Conservation (phyloP, 2,888 invertebrate species). For the Glaucopsyche alexis region DNA sequence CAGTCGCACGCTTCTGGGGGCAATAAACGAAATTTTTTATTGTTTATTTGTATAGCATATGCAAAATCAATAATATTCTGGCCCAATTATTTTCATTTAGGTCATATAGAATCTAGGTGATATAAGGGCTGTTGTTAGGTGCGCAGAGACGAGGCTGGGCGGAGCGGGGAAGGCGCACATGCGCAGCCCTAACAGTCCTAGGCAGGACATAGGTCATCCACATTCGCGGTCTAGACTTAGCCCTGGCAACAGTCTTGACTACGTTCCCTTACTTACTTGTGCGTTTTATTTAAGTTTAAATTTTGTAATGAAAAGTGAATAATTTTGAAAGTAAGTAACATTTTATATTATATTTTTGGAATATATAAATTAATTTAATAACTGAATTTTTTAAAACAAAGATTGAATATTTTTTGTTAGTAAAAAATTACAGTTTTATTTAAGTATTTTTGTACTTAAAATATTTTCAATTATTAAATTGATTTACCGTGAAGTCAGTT, state of each 20-base stretch:
- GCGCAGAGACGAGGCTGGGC: not conserved
- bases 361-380: not conserved
- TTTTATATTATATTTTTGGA: not conserved
- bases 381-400: too few relatives aligned
- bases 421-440: too few relatives aligned
- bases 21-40: not conserved
- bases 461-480: too few relatives aligned
- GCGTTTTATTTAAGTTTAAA: not conserved
- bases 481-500: too few relatives aligned
- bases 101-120: slow-evolving; percentile 11
- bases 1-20: not conserved
- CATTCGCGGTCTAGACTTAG: not conserved
- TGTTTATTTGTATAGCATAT: not conserved
- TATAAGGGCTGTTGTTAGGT: not conserved
- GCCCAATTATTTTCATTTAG: not conserved
- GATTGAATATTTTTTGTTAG: too few relatives aligned
- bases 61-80: slow-evolving; percentile 2
- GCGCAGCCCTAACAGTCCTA: not conserved
- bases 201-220: not conserved
- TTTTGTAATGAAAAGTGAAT: not conserved
- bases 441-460: not conserved
- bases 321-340: not conserved
- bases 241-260: not conserved
- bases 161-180: slow-evolving; percentile 1
- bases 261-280: not conserved